Base-by-base conservation (phyloP, 2,113 vertebrate genomes). In the Sciurus niger region DNA sequence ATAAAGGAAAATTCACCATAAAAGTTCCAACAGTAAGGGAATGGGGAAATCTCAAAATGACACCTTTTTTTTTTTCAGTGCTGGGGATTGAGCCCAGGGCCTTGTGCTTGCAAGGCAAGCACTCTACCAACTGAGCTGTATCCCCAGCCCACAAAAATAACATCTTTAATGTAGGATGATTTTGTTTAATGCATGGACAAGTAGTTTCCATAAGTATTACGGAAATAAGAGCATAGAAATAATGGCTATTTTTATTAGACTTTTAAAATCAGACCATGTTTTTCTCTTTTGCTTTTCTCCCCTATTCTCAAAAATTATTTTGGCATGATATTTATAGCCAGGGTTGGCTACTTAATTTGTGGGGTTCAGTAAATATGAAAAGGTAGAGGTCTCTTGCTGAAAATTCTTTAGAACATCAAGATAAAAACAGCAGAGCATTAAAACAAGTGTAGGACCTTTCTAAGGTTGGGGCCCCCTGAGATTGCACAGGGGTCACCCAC, bases 141-240 rank as follows among this genome's bases (percentile, higher is more conserved):
- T 40, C 40, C 40, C 40, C 40, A 40, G 40, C 40, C 40, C 40
- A 40, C 40, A 40, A 40, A 40, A 40, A 40, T 94, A 68, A 92
- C 14, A 40, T 84, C 22, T 22, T 95, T 84, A 76, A 84, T 87
- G 76, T 73, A 32, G 12, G 40, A 83, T 87, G 20, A 58, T 30
- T 70, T 86, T 89, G 73, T 93, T 82, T 40, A 37, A 78, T 78
- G 67, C 46, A 70, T 68, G 22, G 78, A 78, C 73, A 17, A 68
- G 51, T 87, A 76, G 20, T 84, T 82, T 80, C 67, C 90, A 87
- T 22, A 63, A 94, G 7, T 80, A 88, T 68, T 92, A 88, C 24
- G 67, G 40, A 93, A 95, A 93, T 83, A 51, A 72, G 34, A 95
- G 78, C 46, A 68, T 40, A 78, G 73, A 83, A 89, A 92, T 93